Evolutionary conservation across 2,888 invertebrate genomes (phyloP), one percentile per base, ranked within the genome.

Genomic region (Anagyrus pseudococci): DNA sequence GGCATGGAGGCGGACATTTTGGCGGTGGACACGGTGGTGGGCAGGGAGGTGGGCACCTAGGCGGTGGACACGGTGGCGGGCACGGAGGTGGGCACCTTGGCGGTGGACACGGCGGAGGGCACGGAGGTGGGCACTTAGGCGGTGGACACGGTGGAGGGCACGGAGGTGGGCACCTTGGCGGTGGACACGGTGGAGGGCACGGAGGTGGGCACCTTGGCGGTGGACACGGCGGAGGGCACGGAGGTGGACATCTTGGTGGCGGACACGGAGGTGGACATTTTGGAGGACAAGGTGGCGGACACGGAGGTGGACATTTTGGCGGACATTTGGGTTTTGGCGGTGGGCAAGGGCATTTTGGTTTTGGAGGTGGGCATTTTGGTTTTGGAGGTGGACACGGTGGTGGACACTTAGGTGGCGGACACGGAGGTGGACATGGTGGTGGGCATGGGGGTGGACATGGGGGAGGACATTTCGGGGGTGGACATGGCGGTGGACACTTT

Each of bases 21-120:
- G 49, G 49, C 2, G 49, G 49, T 49, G 49, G 49, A 29, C 49
- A 49, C 1, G 25, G 25, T 10, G 48, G 25, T 8, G 48, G 48
- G 17, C 48, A 48, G n/a, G 49, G 49, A 0, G 69, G 61, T 17
- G 46, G 49, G 10, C 62, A 58, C 20, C 44, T 20, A 15, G 23
- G 13, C 7, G 44, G 25, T 0, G 55, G 48, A 23, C 49, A 43
- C n/a, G 43, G 17, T 0, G 29, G 54, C 33, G 22, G 55, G 20
- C 22, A 26, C 10, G 43, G 13, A 15, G 48, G 37, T 40, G 49
- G 23, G 13, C 48, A 41, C 8, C 58, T 48, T 50, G n/a, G 53
- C 15, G 4, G 37, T 17, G 56, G 44, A 6, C 22, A 22, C 2
- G 22, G 22, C 17, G 50, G 50, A 2, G 40, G 23, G n/a, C n/a